Evolutionary conservation across 2,113 vertebrate species (phyloP).

Genomic region (Chaetorhynchus papuensis): DNA sequence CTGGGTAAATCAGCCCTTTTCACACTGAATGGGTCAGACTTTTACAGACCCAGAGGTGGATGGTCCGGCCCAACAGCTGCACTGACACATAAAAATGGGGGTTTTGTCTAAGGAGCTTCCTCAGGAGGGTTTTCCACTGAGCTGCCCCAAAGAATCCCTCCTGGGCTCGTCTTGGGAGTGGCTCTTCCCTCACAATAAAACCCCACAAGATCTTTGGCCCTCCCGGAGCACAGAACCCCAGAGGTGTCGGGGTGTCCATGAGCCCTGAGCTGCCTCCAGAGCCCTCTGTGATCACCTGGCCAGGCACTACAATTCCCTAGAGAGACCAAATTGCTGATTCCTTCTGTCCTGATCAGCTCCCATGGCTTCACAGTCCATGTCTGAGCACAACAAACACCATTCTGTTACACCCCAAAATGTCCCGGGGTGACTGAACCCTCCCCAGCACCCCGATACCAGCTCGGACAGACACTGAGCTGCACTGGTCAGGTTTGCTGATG

Average conservation of each 20-base stretch:
- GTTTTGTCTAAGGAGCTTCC: neutral
- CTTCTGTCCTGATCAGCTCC: neutral
- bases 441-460: neutral
- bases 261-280: neutral
- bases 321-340: neutral
- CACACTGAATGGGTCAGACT: neutral
- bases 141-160: neutral
- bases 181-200: neutral
- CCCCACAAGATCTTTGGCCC: neutral
- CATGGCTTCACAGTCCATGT: accelerated
- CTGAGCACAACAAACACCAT: accelerated
- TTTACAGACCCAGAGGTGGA: neutral
- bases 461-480: neutral
- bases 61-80: neutral
- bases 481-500: neutral
- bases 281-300: neutral
- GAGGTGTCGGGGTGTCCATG: neutral
- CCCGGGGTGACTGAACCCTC: neutral
- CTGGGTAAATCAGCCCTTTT: neutral
- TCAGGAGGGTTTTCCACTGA: neutral
- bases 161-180: neutral
- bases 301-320: neutral
- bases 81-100: neutral
- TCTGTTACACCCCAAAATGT: neutral
- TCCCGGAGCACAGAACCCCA: neutral